These are phyloP conservation scores for Sus cebifrons DNA, from an alignment of 2,797 vertebrate species.

Conservation along the genomic window DNA sequence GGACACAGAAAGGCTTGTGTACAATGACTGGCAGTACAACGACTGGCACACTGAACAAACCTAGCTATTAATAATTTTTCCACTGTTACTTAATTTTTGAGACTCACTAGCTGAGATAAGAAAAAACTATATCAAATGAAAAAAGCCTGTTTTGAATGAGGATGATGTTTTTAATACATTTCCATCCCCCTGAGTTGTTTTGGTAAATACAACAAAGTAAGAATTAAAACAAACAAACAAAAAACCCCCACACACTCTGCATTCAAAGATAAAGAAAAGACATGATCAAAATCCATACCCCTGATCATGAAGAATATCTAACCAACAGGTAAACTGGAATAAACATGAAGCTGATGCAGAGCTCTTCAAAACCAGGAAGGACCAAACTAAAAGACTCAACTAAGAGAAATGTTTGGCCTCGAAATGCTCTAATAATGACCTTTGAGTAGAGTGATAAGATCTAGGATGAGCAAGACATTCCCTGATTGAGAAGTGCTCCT, in stretches of 20 bases:
- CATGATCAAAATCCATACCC: not conserved
- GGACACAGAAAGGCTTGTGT: too few species aligned
- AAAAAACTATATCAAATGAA: not conserved
- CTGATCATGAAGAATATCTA: not conserved
- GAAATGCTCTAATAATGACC: not conserved
- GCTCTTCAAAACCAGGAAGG: not conserved
- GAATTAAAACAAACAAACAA: not conserved
- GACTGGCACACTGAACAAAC: not conserved
- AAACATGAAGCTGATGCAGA: not conserved
- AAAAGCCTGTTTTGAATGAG: not conserved
- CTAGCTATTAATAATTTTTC: constrained; percentile 20
- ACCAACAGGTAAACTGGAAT: not conserved
- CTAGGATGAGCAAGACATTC: not conserved
- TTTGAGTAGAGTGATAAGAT: not conserved
- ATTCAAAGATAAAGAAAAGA: not conserved
- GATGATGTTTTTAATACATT: not conserved
- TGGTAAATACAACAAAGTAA: constrained; percentile 13
- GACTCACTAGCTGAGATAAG: not conserved
- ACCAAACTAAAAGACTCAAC: not conserved
- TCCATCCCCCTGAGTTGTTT: not conserved
- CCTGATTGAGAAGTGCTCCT: not conserved
- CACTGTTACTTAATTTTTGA: not conserved
- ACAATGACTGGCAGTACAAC: not conserved
- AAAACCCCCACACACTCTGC: not conserved
- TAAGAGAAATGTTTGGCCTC: not conserved